Percentiles rank a stretch among this genome's conserved stretches.
Conservation (phyloP, 2,888 invertebrate species). For the Cryptocephalus moraei region DNA sequence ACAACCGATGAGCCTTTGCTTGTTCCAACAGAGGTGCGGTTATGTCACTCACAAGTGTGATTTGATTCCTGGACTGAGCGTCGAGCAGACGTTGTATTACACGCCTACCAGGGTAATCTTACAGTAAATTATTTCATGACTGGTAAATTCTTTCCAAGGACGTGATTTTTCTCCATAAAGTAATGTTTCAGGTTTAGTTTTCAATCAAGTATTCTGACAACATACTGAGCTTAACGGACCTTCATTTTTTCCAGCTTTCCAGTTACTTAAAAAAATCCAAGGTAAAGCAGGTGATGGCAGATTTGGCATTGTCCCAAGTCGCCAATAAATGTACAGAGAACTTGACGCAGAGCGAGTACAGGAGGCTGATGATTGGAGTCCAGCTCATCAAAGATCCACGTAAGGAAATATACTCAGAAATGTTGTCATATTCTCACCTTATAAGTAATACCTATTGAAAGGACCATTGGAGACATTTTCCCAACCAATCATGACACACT, state of each 20-base stretch:
- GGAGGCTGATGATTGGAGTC: constrained; percentile 82
- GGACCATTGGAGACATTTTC: too few species aligned
- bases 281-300: constrained; percentile 86
- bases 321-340: constrained; percentile 74
- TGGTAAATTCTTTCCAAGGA: too few species aligned
- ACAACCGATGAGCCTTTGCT: constrained; percentile 65
- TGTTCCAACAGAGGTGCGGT: constrained; percentile 79
- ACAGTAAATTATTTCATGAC: too few species aligned
- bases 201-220: too few species aligned
- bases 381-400: constrained; percentile 91
- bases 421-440: too few species aligned
- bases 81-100: constrained; percentile 74
- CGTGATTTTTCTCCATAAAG: too few species aligned
- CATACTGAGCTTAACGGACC: too few species aligned
- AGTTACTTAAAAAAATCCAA: constrained; percentile 60
- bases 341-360: constrained; percentile 79
- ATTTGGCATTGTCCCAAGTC: constrained; percentile 86
- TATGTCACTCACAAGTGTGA: constrained; percentile 82
- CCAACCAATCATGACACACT: too few species aligned
- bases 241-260: too few species aligned
- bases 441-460: too few species aligned
- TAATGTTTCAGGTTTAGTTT: too few species aligned
- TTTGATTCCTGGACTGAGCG: constrained; percentile 76
- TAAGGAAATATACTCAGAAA: constrained; percentile 31
- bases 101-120: constrained; percentile 62